Evolutionary conservation across 2,888 invertebrate species (phyloP), one percentile per base, ranked within the genome.

Genomic region (Phoenoteleia sp.): DNA sequence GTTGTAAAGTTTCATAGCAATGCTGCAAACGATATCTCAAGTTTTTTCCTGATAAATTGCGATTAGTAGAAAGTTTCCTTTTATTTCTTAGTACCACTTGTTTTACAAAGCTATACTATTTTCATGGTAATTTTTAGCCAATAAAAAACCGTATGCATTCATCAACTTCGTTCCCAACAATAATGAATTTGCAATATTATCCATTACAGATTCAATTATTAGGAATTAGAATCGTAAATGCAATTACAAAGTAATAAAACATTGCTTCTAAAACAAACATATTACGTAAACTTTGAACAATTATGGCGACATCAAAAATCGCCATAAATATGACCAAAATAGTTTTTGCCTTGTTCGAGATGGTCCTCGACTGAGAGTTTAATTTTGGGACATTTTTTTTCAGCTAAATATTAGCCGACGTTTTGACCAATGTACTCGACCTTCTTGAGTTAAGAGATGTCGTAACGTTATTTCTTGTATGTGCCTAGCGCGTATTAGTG

Each of bases 391-490:
- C 39, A 15, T 25, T 60, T 23, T 60, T 60, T 60, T 60, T 45
- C 2, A 27, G 27, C 23, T 64, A 25, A 45, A 64, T 45, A 64
- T 64, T 64, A 64, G 45, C 64, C 11, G 23, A 64, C 27, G 25
- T 39, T 60, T 42, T 33, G 23, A 52, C 23, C 25, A 64, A 64
- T 47, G 47, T 47, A 64, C 47, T 64, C 45, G 64, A 64, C 64
- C 64, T 64, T 64, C 47, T 47, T 64, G 42, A 64, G 29, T 42
- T 42, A 17, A 64, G 64, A 64, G 47, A 47, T 47, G 45, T 64
- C 47, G 47, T 25, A 64, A 64, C 29, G 47, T 19, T 47, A 64
- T 47, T 29, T 27, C 19, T 36, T 19, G 33, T 54, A 42, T 54
- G 39, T 52, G 27, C 42, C 27, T 69, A 23, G 19, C 19, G 19